Evolutionary conservation across 2,888 invertebrate species (phyloP).

Genomic region (Lasioglossum villosulum): DNA sequence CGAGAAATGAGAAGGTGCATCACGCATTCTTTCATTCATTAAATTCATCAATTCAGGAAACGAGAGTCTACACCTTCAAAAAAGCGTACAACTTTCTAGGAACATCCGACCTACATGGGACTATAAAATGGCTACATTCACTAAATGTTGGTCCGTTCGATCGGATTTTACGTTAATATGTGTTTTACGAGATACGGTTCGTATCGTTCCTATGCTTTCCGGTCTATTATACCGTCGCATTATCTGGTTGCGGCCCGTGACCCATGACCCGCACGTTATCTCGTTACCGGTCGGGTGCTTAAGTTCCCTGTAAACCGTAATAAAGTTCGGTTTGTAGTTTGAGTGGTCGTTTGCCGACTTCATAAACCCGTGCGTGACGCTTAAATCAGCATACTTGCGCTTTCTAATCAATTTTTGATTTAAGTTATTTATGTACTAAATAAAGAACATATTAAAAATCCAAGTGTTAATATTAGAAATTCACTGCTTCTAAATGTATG

Average conservation of each 20-base stretch:
- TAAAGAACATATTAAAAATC: too few relatives aligned
- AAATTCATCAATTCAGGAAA: too few relatives aligned
- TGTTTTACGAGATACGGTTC: constrained; percentile 30
- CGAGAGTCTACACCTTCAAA: not conserved
- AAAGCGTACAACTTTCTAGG: not conserved
- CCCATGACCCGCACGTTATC: constrained; percentile 33
- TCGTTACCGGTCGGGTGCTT: constrained; percentile 38
- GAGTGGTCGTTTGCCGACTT: constrained; percentile 5
- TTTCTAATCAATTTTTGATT: too few relatives aligned
- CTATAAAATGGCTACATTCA: not conserved
- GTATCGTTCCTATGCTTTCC: not conserved
- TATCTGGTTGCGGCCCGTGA: constrained; percentile 36
- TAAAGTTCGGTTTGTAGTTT: constrained; percentile 34
- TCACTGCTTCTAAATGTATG: too few relatives aligned
- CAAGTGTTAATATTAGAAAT: too few relatives aligned
- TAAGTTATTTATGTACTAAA: too few relatives aligned
- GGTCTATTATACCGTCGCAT: constrained; percentile 35
- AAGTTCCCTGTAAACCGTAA: constrained; percentile 41
- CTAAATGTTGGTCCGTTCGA: not conserved
- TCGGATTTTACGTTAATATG: constrained; percentile 11
- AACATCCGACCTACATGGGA: not conserved
- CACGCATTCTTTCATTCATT: too few relatives aligned
- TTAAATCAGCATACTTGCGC: not conserved
- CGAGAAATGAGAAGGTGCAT: too few relatives aligned
- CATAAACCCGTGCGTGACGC: constrained; percentile 10